Evolutionary conservation across 2,888 invertebrate species (phyloP), one percentile per base, ranked within the genome.

Genomic region (Graphium colonna): DNA sequence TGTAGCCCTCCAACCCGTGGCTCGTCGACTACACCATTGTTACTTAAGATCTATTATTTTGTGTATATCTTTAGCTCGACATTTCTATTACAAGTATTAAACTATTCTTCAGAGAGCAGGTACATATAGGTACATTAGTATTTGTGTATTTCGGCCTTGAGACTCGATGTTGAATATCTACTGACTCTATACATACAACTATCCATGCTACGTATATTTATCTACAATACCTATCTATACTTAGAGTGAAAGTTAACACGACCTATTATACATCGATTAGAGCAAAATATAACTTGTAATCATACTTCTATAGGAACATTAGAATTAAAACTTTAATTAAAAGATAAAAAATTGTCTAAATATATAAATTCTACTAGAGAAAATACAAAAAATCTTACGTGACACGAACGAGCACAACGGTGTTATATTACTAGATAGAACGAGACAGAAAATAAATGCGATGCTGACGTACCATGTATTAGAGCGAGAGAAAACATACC

Each of bases 331-430:
- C 62, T 61, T 73, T 59, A 66, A 60, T 61, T 62, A 64, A 63
- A 73, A 64, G 67, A 66, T 61, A 74, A 77, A 77, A 71, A 64
- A 72, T 70, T 66, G 67, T 68, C 65, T 62, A 71, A 74, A 80
- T 72, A 73, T 69, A 71, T 73, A 72, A 69, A 73, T 61, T 76
- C 72, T 72, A 67, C 72, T 69, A 75, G 73, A 75, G 77, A 84
- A 85, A 87, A 83, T 81, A 86, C 77, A 82, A 83, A 88, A 77
- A 85, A 83, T 81, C 89, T 89, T 88, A 89, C 88, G 87, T 88
- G 89, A 89, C 89, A 89, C 86, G 87, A 87, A 83, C 86, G 85
- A 88, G 89, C 86, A 81, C 85, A 87, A 88, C 89, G 89, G 89
- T 89, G 89, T 89, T 88, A 88, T 85, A 89, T 89, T 89, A 88